Evolutionary conservation across 2,888 invertebrate species (phyloP), one percentile per base, ranked within the genome.

Genomic region (Archips xylosteana): DNA sequence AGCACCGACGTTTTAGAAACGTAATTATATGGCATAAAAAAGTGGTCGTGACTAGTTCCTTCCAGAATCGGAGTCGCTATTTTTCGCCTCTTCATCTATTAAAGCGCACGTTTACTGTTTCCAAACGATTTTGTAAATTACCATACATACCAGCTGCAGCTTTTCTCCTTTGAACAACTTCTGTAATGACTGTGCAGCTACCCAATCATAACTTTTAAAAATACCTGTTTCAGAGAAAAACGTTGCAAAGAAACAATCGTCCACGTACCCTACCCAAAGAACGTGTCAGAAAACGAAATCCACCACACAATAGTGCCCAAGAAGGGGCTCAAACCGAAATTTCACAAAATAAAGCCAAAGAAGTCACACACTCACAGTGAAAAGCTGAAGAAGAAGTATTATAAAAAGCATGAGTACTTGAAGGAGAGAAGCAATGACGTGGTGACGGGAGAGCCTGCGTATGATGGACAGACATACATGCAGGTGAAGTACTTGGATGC

Each of bases 401-500:
- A 78, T 34, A 92, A 92, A 77, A 92, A 91, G 77, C 84, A 86
- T 49, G 82, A 87, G 5, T 83, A 83, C 60, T 76, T 84, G 36
- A 80, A 82, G 65, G 83, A 88, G 66, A 85, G 83, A 72, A 84
- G 82, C 42, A 90, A 89, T 49, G 90, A 91, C 2, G 85, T 91
- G 0, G 76, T 82, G 42, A 91, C 90, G 0, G 91, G 89, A 13
- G 82, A 80, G 0, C 90, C 90, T 4, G 77, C 76, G 3, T 92
- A 94, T 63, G 92, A 90, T 36, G 92, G 92, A 61, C 88, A 87
- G 74, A 94, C 92, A 13, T 93, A 93, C 75, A 93, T 94, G 91
- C 94, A 94, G 89, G 95, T 89, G 73, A 95, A 90, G 84, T 95
- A 86, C 89, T 84, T 87, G 76, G 87, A 88, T 73, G 83, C 88